Conservation (phyloP, 30 jellyfish, hydroid and myxozoan species). For the Chrysaora quinquecirrha region DNA sequence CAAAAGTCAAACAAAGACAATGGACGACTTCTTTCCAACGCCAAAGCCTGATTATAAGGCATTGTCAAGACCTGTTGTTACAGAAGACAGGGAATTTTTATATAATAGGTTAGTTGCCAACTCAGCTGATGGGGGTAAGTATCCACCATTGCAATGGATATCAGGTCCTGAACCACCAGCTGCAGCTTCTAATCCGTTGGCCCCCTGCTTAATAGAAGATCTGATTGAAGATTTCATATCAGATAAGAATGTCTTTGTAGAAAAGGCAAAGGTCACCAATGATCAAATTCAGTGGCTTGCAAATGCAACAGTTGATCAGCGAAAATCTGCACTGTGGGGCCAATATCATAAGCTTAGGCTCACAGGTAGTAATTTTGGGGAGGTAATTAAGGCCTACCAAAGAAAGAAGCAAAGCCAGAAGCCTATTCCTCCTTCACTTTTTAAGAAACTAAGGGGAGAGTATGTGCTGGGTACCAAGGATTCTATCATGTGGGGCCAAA, state of each 20-base stretch:
- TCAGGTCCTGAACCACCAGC: conserved; percentile 26
- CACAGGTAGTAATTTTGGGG: conserved; percentile 39
- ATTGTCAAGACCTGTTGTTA: conserved; percentile 8
- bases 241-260: conserved; percentile 6
- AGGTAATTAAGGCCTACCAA: conserved; percentile 7
- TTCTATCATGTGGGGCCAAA: too few species aligned
- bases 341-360: conserved; percentile 2
- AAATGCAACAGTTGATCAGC: conserved; percentile 2
- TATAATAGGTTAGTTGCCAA: neutral
- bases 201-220: conserved; percentile 23
- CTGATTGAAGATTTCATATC: neutral
- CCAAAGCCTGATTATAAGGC: conserved; percentile 23
- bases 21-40: conserved; percentile 18
- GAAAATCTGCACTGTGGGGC: conserved; percentile 4
- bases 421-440: conserved; percentile 37
- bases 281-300: too few species aligned
- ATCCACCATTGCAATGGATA: conserved; percentile 18
- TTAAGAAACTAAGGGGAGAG: conserved; percentile 33
- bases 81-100: conserved; percentile 12
- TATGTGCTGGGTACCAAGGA: conserved; percentile 18
- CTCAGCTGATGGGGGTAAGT: neutral
- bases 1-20: neutral
- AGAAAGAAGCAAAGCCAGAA: neutral
- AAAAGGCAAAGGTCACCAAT: conserved; percentile 16
- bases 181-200: neutral